Conservation (phyloP, 2,113 vertebrate species). For the Chinchilla lanigera region DNA sequence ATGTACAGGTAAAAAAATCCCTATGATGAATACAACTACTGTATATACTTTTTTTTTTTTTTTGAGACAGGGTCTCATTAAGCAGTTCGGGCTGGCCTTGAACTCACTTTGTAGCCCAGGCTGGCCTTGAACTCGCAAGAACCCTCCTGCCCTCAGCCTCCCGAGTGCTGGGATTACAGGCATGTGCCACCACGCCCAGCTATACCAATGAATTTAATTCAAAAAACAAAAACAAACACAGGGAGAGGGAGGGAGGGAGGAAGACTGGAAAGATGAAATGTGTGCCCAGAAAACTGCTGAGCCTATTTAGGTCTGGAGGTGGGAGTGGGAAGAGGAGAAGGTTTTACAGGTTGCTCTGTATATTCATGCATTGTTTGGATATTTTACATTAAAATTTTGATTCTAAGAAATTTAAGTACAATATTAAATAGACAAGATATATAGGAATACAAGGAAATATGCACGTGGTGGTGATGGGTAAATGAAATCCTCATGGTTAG, state of each 20-base stretch:
- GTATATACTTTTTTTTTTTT: background rate
- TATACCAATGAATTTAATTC: background rate
- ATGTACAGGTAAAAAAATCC: background rate
- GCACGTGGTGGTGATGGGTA: background rate
- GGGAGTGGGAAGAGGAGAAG: background rate
- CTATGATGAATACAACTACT: background rate
- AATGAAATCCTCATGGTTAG: background rate
- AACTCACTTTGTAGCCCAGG: no score
- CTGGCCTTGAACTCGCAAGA: no score
- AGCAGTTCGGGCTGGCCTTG: no score
- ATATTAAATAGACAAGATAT: background rate
- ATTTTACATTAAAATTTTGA: conserved; percentile 39
- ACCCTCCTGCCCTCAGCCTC: no score
- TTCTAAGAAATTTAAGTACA: conserved; percentile 23
- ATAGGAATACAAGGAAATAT: background rate
- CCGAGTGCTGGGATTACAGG: no score
- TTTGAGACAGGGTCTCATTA: no score
- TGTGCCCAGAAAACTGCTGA: background rate
- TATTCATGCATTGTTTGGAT: background rate
- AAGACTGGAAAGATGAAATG: background rate
- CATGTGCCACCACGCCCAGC: no score
- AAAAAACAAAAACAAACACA: background rate
- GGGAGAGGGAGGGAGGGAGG: background rate
- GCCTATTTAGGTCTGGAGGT: background rate
- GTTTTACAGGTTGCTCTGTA: background rate